Percentiles rank a stretch among this genome's conserved stretches.
Evolutionary conservation across 1,140 invertebrate species (phyloP).

Genomic region (Bombyx mori): ASM3026992v2 NC_085129.1:6331001-6331500

Average conservation of each 20-base stretch:
- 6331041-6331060: background rate
- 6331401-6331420: no score
- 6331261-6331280: slow-evolving; percentile 22
- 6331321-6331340: no score
- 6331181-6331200: slow-evolving; percentile 35
- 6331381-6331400: no score
- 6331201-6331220: slow-evolving; percentile 22
- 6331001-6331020: no score
- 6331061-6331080: slow-evolving; percentile 22
- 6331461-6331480: no score
- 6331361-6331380: no score
- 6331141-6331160: slow-evolving; percentile 29
- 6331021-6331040: no score
- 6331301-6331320: background rate
- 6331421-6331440: no score
- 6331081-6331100: slow-evolving; percentile 25
- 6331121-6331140: slow-evolving; percentile 33
- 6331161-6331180: slow-evolving; percentile 16
- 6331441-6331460: no score
- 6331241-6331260: slow-evolving; percentile 24
- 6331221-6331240: slow-evolving; percentile 23
- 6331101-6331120: slow-evolving; percentile 17
- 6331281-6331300: slow-evolving; percentile 28
- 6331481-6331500: no score
- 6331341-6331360: no score